Evolutionary conservation across 2,797 vertebrate species (phyloP).

Genomic region (Erpetoichthys calabaricus): DNA sequence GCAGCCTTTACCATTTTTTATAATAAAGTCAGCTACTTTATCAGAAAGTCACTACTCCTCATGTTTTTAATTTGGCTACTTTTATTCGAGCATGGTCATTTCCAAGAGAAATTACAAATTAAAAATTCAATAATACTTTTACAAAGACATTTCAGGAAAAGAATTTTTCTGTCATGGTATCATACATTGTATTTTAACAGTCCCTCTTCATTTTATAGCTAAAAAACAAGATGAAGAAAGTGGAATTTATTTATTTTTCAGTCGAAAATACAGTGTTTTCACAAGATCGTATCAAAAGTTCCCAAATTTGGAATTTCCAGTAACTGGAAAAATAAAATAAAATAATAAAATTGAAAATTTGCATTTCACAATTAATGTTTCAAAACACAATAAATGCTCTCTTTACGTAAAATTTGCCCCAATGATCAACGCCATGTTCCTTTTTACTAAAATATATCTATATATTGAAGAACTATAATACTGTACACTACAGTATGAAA

Average conservation of each 20-base stretch:
- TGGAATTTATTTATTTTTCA: conserved; percentile 80
- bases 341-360: conserved; percentile 96
- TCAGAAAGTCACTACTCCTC: too few relatives aligned
- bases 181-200: conserved; percentile 99
- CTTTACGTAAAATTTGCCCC: conserved; percentile 99
- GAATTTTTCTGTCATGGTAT: conserved; percentile 93
- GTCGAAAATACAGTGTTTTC: conserved; percentile 99
- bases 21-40: too few relatives aligned
- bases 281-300: conserved; percentile 99
- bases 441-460: conserved; percentile 99
- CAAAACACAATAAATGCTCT: conserved; percentile 99
- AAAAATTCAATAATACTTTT: conserved; percentile 99
- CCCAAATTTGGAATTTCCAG: conserved; percentile 99
- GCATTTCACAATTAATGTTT: conserved; percentile 98
- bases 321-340: conserved; percentile 86
- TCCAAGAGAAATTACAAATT: conserved; percentile 99
- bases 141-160: conserved; percentile 99
- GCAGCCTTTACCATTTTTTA: too few relatives aligned
- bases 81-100: conserved; percentile 99
- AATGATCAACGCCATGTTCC: conserved; percentile 99
- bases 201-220: conserved; percentile 96
- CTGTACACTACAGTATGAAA: conserved; percentile 99
- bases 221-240: conserved; percentile 98
- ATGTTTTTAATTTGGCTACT: conserved; percentile 95
- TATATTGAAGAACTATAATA: conserved; percentile 99